These are phyloP conservation scores for Ispidina picta DNA, from an alignment of 2,797 vertebrate species.

Conservation along the genomic window DNA sequence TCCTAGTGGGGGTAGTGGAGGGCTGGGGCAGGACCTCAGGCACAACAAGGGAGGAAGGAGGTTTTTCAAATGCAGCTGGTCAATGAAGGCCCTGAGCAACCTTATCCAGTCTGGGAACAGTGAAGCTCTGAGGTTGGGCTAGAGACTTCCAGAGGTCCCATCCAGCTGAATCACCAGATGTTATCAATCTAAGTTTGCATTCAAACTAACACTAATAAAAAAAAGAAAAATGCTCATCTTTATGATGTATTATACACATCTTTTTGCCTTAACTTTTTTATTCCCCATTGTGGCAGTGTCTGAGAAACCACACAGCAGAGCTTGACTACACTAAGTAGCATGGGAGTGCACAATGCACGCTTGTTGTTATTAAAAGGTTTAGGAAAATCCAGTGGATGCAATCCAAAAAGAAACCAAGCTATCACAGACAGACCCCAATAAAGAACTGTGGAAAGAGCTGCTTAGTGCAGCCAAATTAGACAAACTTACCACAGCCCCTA, in stretches of 20 bases:
- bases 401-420: neutral
- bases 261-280: neutral
- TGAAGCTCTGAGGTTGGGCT: neutral
- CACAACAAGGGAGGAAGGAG: fast-evolving
- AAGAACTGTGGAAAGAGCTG: neutral
- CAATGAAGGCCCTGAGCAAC: neutral
- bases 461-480: neutral
- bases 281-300: neutral
- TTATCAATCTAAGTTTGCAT: neutral
- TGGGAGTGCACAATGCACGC: neutral
- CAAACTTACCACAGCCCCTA: neutral
- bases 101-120: neutral
- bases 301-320: neutral
- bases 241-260: neutral
- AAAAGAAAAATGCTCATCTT: neutral
- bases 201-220: neutral
- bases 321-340: neutral
- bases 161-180: neutral
- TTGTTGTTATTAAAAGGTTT: neutral
- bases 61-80: neutral
- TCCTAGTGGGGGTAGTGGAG: neutral
- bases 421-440: neutral
- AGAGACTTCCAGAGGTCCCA: neutral
- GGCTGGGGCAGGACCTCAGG: neutral
- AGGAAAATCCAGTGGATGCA: neutral